phyloP scores from a whole-genome alignment of 37 sponge, comb jelly and placozoan genomes.

The Spongia lamella region DNA sequence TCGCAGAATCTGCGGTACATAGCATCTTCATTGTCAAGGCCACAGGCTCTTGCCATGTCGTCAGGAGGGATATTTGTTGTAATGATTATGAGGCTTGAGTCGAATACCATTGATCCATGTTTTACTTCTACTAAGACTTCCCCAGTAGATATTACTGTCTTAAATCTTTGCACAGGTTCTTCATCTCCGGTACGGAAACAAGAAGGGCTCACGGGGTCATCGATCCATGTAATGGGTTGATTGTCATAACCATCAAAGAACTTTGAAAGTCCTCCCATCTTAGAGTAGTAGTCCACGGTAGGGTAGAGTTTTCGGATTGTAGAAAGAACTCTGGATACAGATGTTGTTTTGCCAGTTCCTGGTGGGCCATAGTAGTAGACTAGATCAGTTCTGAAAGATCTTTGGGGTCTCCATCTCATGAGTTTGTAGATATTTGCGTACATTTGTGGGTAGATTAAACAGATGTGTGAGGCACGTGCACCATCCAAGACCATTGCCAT shows the following conservation, averaged over 20 bases:
- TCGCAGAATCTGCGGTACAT: too few species aligned
- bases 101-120: conserved; percentile 5
- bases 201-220: conserved; percentile 30
- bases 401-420: conserved; percentile 9
- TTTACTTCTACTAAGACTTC: background rate
- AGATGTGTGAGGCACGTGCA: too few species aligned
- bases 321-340: background rate
- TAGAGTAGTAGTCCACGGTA: background rate
- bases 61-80: background rate
- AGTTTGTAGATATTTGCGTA: too few species aligned
- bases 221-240: conserved; percentile 5
- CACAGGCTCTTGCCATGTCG: too few species aligned
- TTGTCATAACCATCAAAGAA: conserved; percentile 33
- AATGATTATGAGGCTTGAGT: background rate
- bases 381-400: background rate
- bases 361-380: background rate
- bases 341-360: conserved; percentile 15
- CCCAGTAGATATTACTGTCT: background rate
- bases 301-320: background rate
- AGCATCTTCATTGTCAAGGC: too few species aligned
- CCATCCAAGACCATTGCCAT: too few species aligned
- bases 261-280: background rate
- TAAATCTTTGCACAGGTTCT: too few species aligned
- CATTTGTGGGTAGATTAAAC: too few species aligned
- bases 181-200: too few species aligned